Percentiles rank a stretch among this genome's conserved stretches.
These are phyloP conservation scores for Chaetophractus vellerosus DNA, from an alignment of 2,797 vertebrate genomes.

Conservation along the genomic window DNA sequence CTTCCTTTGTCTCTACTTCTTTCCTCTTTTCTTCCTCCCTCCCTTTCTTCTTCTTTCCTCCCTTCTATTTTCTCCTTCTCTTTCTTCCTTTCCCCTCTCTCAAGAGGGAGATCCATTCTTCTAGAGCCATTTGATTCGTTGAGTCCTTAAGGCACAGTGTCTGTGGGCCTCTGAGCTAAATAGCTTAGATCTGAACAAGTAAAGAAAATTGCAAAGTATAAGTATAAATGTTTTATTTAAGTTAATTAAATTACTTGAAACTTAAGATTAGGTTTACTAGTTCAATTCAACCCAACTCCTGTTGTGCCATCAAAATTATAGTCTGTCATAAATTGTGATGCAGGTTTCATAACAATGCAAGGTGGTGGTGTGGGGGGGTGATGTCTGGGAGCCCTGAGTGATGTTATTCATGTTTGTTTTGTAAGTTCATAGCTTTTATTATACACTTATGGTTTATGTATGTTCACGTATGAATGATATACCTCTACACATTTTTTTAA, in stretches of 20 bases:
- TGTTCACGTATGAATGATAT: too few species aligned
- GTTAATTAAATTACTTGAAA: not conserved
- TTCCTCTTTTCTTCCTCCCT: accelerated
- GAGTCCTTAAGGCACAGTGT: not conserved
- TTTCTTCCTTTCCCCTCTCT: not conserved
- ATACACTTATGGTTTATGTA: too few species aligned
- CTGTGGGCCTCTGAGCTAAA: not conserved
- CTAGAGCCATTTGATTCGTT: not conserved
- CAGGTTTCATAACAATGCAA: too few species aligned
- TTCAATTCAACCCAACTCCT: not conserved
- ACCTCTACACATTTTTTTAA: too few species aligned
- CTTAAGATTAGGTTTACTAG: not conserved
- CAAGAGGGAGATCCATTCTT: not conserved
- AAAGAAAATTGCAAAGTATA: not conserved
- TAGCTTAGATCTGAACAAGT: not conserved
- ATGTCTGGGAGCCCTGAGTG: too few species aligned
- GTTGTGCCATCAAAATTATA: not conserved
- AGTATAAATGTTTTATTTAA: not conserved
- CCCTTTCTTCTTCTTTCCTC: not conserved
- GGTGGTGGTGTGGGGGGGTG: too few species aligned
- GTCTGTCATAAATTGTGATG: too few species aligned
- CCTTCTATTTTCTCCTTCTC: too few species aligned
- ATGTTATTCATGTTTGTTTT: too few species aligned
- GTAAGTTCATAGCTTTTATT: too few species aligned
- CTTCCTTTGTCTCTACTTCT: too few species aligned